A percentile compares a stretch with the other conserved stretches of the same genome.
Conservation (phyloP, 2,888 invertebrate genomes). For the Neelides folsomi region DNA sequence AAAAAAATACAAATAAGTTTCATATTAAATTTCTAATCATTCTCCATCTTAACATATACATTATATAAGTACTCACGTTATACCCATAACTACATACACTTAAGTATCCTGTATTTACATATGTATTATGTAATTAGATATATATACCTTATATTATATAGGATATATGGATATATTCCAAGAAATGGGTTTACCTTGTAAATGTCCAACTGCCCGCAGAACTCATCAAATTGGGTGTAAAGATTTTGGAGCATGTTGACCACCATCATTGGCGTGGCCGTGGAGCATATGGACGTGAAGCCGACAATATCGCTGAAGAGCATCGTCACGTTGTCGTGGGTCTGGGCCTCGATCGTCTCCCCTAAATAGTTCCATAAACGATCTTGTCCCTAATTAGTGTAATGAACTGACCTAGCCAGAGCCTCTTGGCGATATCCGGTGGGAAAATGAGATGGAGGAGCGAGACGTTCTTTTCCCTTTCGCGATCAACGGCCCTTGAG, state of each 20-base stretch:
- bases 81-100: no score
- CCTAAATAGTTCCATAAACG: conserved; percentile 40
- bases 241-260: conserved; percentile 86
- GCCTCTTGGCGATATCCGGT: conserved; percentile 78
- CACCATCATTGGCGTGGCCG: conserved; percentile 89
- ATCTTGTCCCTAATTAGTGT: conserved; percentile 1
- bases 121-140: no score
- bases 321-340: conserved; percentile 87
- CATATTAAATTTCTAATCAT: no score
- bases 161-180: no score
- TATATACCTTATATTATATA: no score
- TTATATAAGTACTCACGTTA: no score
- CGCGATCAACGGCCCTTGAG: conserved; percentile 78
- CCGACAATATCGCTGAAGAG: conserved; percentile 92
- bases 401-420: conserved; percentile 70
- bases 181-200: conserved; percentile 69
- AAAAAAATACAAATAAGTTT: no score
- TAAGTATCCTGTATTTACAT: no score
- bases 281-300: conserved; percentile 88
- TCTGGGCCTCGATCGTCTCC: conserved; percentile 80
- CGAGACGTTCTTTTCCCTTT: conserved; percentile 87
- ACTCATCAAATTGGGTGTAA: conserved; percentile 84
- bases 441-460: conserved; percentile 87
- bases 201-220: conserved; percentile 82
- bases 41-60: no score